These are phyloP conservation scores for Eupithecia exiguata DNA, from an alignment of 2,888 invertebrate species.

Conservation along the genomic window DNA sequence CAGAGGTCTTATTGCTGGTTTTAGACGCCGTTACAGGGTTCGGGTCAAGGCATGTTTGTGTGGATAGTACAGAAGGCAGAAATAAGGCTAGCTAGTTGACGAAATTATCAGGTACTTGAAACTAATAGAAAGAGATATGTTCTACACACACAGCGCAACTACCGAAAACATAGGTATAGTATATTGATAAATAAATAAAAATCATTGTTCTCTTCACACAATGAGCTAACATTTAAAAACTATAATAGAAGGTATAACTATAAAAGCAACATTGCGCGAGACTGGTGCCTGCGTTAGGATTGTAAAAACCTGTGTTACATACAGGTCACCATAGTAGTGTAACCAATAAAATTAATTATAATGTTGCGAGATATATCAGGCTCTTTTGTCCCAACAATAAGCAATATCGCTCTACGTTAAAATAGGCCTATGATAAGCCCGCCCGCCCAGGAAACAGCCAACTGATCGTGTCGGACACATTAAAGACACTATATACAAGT, in stretches of 20 bases:
- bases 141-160: neutral
- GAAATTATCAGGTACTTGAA: neutral
- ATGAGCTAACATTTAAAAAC: too few relatives aligned
- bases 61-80: neutral
- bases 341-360: too few relatives aligned
- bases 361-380: neutral
- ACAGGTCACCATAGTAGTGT: too few relatives aligned
- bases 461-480: neutral
- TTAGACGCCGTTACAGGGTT: conserved; percentile 7
- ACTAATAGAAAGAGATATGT: neutral
- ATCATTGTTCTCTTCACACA: too few relatives aligned
- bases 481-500: conserved; percentile 24
- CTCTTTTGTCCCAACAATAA: neutral
- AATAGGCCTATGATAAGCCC: neutral
- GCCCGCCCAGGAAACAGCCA: neutral
- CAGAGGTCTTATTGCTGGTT: conserved; percentile 55
- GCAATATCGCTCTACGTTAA: neutral
- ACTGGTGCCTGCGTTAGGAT: too few relatives aligned
- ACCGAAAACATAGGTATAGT: neutral
- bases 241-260: too few relatives aligned
- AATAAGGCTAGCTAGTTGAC: neutral
- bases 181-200: too few relatives aligned
- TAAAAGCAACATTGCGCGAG: too few relatives aligned
- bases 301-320: too few relatives aligned
- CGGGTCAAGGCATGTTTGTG: conserved; percentile 2